Conservation (phyloP, 64 coral and sea anemone species). For the Pocillopora damicornis region DNA sequence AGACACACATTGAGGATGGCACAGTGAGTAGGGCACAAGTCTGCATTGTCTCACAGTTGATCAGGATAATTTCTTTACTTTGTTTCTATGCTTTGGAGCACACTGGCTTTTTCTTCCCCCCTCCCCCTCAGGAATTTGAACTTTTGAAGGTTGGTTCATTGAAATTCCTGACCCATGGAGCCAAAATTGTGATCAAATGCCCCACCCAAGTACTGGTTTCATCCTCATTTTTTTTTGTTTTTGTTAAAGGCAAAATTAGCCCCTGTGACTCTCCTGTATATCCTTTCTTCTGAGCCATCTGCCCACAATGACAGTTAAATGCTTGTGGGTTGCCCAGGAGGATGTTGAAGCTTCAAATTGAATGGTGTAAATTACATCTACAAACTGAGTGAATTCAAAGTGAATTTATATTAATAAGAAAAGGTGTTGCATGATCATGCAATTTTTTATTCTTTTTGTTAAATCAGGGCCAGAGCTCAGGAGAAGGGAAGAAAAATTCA, state of each 20-base stretch:
- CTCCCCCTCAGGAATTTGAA: not conserved
- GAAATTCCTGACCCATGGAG: no score
- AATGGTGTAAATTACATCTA: not conserved
- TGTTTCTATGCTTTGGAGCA: no score
- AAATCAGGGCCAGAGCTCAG: conserved; percentile 55
- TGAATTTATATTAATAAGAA: not conserved
- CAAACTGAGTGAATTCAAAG: not conserved
- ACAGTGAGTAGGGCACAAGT: conserved; percentile 53
- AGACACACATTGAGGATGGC: conserved; percentile 71
- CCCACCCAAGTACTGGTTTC: no score
- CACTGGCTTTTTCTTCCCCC: no score
- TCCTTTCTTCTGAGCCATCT: no score
- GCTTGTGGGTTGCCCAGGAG: no score
- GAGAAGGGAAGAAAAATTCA: conserved; percentile 90
- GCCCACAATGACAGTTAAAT: no score
- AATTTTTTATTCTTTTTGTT: not conserved
- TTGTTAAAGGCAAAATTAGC: no score
- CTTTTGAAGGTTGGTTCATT: not conserved
- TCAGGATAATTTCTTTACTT: not conserved
- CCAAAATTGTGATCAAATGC: no score
- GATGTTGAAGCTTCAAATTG: no score
- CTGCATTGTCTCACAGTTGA: not conserved
- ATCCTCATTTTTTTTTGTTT: no score
- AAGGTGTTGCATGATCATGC: not conserved
- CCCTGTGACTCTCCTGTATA: no score